Conservation (phyloP, 2,113 vertebrate genomes). For the Ceyx cyanopectus region DNA sequence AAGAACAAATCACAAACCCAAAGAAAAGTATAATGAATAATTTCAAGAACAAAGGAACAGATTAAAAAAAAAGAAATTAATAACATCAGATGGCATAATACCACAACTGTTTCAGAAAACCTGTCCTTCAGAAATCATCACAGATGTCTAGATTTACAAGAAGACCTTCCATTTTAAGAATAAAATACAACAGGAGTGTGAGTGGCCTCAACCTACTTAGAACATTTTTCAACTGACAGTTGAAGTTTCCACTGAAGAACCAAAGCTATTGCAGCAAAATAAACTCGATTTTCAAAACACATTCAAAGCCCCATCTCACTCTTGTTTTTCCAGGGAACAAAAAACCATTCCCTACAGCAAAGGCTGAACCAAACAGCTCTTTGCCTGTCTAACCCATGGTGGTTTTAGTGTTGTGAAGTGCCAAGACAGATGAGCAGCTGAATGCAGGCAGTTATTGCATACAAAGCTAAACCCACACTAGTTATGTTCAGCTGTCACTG, state of each 20-base stretch:
- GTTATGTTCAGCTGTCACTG: background rate
- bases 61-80: background rate
- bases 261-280: background rate
- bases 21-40: conserved; percentile 41
- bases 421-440: background rate
- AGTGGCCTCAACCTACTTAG: conserved; percentile 5
- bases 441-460: background rate
- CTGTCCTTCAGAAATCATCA: conserved; percentile 51
- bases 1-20: background rate
- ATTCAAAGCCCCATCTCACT: background rate
- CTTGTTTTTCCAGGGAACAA: background rate
- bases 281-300: background rate
- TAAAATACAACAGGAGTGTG: background rate
- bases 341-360: background rate
- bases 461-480: background rate
- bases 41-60: conserved; percentile 19
- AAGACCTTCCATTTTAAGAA: conserved; percentile 19
- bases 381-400: fast-evolving
- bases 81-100: background rate
- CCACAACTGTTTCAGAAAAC: conserved; percentile 50
- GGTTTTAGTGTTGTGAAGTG: background rate
- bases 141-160: conserved; percentile 37
- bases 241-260: background rate
- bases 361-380: background rate
- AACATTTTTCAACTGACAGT: background rate